Evolutionary conservation across 2,113 vertebrate species (phyloP), one percentile per base, ranked within the genome.

Genomic region (Microtus montanus): DNA sequence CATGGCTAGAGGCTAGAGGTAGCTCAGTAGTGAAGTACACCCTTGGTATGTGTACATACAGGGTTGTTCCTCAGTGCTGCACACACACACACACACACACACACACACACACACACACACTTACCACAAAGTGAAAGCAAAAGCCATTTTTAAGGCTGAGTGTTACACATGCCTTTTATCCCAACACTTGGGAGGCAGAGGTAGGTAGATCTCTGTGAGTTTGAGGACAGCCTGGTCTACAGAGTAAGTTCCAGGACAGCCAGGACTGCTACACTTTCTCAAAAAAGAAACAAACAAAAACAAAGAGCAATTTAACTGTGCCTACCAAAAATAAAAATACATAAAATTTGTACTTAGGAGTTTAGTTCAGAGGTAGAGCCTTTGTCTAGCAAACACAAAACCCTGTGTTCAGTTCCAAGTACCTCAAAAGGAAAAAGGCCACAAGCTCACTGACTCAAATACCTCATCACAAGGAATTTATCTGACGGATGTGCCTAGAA

Each of bases 261-360:
- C 7, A 49, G 41, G 47, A 20, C 41, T 49, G 13, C 66, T 68
- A 52, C 58, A 15, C 22, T 77, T 3, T 63, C 38, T 75, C 54
- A 58, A 19, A 44, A 79, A 84, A 35, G 15, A 84, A 58, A 17
- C 17, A 58, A 88, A 73, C 17, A 61, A 74, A 58, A 74, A 74
- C 17, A 22, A 28, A 93, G 47, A 89, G 35, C 41, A 73, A 71
- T 64, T 64, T 92, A 30, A 86, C 47, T 74, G 74, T 26, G 52
- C 63, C 30, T 90, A 13, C 49, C 58, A 87, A 89, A 71, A 87
- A 75, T 77, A 64, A 83, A 95, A 52, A 95, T 91, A 77, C 11
- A 33, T 7, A 86, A n/a, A 68, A 24, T 26, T 68, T 19, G n/a
- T 35, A 3, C 17, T 82, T 12, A 22, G 77, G n/a, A 3, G 10